phyloP scores from a whole-genome alignment of 2,797 vertebrate genomes.

The Myotis myotis region DNA sequence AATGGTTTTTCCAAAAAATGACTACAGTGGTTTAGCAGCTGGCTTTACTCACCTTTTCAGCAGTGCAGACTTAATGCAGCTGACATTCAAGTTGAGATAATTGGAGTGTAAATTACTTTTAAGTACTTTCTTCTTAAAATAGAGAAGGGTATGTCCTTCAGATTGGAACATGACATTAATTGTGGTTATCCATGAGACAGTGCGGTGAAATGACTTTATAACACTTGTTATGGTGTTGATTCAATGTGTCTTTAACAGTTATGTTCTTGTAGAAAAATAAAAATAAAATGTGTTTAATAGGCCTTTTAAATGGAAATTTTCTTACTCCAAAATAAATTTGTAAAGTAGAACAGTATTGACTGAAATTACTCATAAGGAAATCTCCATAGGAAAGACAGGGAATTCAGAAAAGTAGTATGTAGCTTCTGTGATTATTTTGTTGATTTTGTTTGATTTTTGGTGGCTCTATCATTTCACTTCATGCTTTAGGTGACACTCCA shows the following conservation, averaged over 20 bases:
- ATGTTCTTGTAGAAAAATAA: neutral
- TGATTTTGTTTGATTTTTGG: neutral
- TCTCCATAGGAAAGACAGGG: neutral
- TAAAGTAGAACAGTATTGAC: neutral
- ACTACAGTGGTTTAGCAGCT: neutral
- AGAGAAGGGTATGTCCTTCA: neutral
- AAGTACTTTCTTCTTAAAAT: conserved; percentile 55
- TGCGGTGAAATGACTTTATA: neutral
- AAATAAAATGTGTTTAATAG: neutral
- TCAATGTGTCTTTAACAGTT: neutral
- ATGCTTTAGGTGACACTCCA: neutral
- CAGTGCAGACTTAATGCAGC: neutral
- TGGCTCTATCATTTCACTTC: neutral
- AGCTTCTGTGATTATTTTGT: neutral
- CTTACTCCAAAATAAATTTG: conserved; percentile 11
- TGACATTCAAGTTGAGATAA: neutral
- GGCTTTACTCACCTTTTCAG: conserved; percentile 37
- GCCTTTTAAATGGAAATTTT: neutral
- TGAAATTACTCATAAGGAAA: neutral
- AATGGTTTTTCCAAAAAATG: neutral
- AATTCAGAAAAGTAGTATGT: neutral
- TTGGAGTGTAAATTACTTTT: neutral
- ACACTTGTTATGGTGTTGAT: neutral
- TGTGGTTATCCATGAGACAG: conserved; percentile 2
- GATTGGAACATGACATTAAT: conserved; percentile 15